Percentiles rank a stretch among this genome's conserved stretches.
phyloP scores from a whole-genome alignment of 1,140 invertebrate genomes.

The Goniozus legneri region DNA sequence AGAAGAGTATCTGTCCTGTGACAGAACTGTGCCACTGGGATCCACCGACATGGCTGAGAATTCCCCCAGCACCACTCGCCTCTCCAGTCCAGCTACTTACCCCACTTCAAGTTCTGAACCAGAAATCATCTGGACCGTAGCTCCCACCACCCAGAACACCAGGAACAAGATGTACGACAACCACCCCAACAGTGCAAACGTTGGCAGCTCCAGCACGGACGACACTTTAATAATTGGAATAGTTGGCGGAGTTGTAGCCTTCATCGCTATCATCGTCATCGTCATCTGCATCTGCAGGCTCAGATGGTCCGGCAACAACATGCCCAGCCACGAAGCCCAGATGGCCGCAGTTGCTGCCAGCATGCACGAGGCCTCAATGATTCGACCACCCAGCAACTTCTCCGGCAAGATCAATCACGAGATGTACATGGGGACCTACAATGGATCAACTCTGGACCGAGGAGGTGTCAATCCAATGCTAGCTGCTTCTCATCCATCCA shows the following conservation, averaged over 20 bases:
- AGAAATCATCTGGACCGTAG: constrained; percentile 83
- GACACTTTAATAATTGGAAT: constrained; percentile 90
- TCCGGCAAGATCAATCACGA: constrained; percentile 49
- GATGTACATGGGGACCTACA: constrained; percentile 44
- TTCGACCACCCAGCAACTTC: constrained; percentile 42
- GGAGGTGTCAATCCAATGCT: constrained; percentile 12
- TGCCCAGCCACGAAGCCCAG: constrained; percentile 38
- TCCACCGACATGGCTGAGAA: constrained; percentile 40
- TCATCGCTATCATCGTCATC: constrained; percentile 83
- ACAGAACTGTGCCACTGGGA: constrained; percentile 55
- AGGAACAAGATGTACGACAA: constrained; percentile 53
- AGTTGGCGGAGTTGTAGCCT: constrained; percentile 84
- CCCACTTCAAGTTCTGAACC: constrained; percentile 62
- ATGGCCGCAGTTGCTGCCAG: constrained; percentile 43
- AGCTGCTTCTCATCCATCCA: constrained; percentile 22
- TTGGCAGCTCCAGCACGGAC: constrained; percentile 68
- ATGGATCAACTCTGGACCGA: constrained; percentile 44
- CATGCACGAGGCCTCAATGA: constrained; percentile 47
- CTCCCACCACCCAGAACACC: constrained; percentile 60
- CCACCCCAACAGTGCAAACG: constrained; percentile 53
- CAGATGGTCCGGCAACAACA: constrained; percentile 33
- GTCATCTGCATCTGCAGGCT: constrained; percentile 80
- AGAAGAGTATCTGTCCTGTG: constrained; percentile 76
- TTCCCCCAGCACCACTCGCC: constrained; percentile 39
- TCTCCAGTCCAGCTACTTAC: constrained; percentile 51